These are phyloP conservation scores for Callocephalon fimbriatum DNA, from an alignment of 2,113 vertebrate genomes.

Conservation along the genomic window DNA sequence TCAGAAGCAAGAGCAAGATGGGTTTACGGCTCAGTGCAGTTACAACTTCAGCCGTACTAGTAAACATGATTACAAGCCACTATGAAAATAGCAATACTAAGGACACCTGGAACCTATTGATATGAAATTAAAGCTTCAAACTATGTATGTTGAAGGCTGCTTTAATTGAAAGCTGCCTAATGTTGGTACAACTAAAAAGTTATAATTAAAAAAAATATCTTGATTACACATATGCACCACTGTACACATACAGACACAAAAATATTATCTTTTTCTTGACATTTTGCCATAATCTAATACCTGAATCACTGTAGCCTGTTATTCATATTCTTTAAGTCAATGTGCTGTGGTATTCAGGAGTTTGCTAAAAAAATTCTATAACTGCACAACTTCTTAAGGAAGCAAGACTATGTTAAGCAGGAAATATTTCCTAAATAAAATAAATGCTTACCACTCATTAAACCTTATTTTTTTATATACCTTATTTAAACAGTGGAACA, in stretches of 20 bases:
- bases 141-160: accelerated
- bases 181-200: neutral
- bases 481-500: neutral
- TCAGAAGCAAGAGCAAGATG: neutral
- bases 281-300: neutral
- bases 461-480: neutral
- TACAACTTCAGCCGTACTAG: neutral
- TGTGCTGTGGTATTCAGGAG: accelerated
- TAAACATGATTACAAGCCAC: neutral
- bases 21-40: neutral
- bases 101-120: accelerated
- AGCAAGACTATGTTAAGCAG: neutral
- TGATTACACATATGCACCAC: neutral
- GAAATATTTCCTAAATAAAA: neutral
- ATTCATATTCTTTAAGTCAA: neutral
- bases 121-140: neutral
- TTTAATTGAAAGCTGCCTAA: neutral
- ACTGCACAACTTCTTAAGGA: neutral
- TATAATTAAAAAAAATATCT: neutral
- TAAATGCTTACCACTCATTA: neutral
- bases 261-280: neutral
- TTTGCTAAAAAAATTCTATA: neutral
- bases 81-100: neutral
- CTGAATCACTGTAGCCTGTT: neutral
- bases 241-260: accelerated